These are phyloP conservation scores for Triplophysa rosa DNA, from an alignment of 2,113 vertebrate species.

Conservation along the genomic window DNA sequence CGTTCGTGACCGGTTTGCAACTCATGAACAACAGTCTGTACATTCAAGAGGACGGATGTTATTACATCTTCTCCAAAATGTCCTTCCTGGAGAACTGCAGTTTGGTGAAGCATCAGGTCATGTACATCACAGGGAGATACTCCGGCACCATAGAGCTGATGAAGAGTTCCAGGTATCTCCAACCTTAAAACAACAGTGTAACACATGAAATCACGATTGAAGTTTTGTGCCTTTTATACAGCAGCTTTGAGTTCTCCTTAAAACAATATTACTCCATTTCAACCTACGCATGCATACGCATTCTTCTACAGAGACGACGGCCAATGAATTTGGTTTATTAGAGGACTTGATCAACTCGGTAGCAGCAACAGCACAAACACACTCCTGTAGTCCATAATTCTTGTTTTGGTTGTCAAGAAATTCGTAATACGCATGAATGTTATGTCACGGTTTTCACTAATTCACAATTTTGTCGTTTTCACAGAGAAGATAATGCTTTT, in stretches of 20 bases:
- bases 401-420: too few species aligned
- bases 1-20: slow-evolving; percentile 45
- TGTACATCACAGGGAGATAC: slow-evolving; percentile 56
- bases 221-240: background rate
- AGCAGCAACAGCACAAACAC: too few species aligned
- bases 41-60: slow-evolving; percentile 58
- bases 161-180: slow-evolving; percentile 63
- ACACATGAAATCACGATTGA: background rate
- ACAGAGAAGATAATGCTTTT: too few species aligned
- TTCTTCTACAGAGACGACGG: too few species aligned
- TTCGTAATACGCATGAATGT: too few species aligned
- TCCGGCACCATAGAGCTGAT: slow-evolving; percentile 58
- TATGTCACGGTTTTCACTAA: too few species aligned
- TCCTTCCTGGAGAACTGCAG: slow-evolving; percentile 50
- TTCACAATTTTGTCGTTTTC: too few species aligned
- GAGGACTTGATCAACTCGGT: too few species aligned
- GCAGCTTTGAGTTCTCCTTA: background rate
- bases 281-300: too few species aligned
- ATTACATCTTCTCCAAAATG: slow-evolving; percentile 74
- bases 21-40: slow-evolving; percentile 54
- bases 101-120: slow-evolving; percentile 61
- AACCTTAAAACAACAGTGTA: background rate
- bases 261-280: background rate
- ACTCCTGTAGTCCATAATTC: too few species aligned
- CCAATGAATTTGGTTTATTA: too few species aligned